phyloP scores from a whole-genome alignment of 2,797 vertebrate species.

The Alca torda region DNA sequence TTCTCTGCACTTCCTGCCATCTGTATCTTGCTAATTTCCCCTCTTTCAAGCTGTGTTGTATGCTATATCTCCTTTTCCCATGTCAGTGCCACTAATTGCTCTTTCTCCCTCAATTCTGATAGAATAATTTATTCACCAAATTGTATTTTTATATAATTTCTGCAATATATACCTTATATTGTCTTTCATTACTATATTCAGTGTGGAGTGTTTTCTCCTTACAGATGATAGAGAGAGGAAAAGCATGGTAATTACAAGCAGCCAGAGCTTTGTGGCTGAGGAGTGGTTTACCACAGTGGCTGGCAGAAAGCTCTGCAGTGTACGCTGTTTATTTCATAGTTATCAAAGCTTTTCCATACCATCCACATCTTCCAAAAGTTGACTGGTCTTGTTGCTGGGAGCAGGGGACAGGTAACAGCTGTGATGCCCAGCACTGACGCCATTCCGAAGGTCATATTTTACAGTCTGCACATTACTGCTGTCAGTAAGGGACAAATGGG shows the following conservation, averaged over 20 bases:
- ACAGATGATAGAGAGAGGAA: not conserved
- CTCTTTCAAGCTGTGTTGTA: not conserved
- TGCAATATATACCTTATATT: constrained; percentile 11
- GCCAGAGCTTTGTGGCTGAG: not conserved
- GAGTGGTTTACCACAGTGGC: not conserved
- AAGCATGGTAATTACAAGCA: not conserved
- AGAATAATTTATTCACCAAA: constrained; percentile 15
- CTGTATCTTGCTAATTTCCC: not conserved
- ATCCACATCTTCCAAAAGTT: not conserved
- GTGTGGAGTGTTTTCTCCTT: not conserved
- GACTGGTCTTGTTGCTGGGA: not conserved
- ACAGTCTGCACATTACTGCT: not conserved
- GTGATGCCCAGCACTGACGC: not conserved
- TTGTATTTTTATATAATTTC: not conserved
- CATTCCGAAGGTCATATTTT: not conserved
- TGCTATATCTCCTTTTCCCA: not conserved
- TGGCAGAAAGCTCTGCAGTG: not conserved
- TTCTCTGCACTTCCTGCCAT: not conserved
- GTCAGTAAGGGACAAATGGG: not conserved
- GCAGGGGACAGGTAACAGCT: not conserved
- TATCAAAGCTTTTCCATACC: not conserved
- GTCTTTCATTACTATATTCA: not conserved
- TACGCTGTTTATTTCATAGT: not conserved
- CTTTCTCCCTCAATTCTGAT: not conserved
- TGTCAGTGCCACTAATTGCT: not conserved